phyloP scores from a whole-genome alignment of 1,140 invertebrate genomes.

The Ceratosolen fusciceps region DNA sequence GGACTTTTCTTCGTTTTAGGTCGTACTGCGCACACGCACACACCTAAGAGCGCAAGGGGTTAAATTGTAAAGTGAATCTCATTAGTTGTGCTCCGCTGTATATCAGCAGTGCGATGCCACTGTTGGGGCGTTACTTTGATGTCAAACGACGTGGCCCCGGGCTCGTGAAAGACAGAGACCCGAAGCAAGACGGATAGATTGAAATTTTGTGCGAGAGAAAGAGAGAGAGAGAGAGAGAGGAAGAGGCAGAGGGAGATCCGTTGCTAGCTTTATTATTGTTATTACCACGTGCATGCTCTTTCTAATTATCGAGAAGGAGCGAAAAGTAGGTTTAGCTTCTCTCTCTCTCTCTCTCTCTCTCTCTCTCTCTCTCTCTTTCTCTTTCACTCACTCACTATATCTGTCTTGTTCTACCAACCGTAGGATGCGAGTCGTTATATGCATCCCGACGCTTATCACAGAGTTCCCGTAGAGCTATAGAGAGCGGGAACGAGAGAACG shows the following conservation, averaged over 20 bases:
- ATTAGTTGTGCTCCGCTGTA: slow-evolving; percentile 68
- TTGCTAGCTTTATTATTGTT: background rate
- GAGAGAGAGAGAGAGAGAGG: background rate
- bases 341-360: too few relatives aligned
- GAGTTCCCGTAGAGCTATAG: background rate
- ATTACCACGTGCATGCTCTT: background rate
- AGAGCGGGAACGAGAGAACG: background rate
- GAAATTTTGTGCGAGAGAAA: background rate
- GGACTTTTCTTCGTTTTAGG: slow-evolving; percentile 22
- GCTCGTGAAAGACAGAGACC: slow-evolving; percentile 42
- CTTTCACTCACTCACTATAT: background rate
- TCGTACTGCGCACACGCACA: background rate
- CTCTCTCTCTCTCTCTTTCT: too few relatives aligned
- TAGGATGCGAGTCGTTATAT: background rate
- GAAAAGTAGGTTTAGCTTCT: background rate
- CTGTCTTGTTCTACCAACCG: background rate
- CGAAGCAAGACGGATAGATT: background rate
- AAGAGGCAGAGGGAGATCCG: background rate
- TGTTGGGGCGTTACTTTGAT: slow-evolving; percentile 67
- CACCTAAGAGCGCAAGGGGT: slow-evolving; percentile 53
- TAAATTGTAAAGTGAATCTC: slow-evolving; percentile 71
- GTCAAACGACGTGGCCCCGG: slow-evolving; percentile 66
- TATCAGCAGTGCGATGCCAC: slow-evolving; percentile 45
- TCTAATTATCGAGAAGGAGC: slow-evolving; percentile 36
- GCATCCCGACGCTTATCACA: background rate